Base-by-base conservation (phyloP, 1,140 invertebrate species). In the Copidosoma floridanum region DNA sequence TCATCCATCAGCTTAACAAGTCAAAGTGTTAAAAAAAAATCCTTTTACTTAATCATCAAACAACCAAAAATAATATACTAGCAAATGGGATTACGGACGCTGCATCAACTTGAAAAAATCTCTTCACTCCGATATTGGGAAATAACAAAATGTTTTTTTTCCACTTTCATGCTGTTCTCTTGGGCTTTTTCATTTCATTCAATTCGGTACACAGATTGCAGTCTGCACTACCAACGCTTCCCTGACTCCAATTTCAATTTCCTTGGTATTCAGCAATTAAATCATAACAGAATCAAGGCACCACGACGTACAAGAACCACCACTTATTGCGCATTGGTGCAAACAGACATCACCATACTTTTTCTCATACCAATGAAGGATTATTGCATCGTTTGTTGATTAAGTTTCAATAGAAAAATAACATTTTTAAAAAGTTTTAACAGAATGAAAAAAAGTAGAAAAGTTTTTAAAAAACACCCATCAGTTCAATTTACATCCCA, bases 201-300 rank as follows among this genome's bases (percentile, higher is more conserved):
- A 18, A 11, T 18, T n/a, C 44, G 7, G 11, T 50, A 10, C 11
- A 16, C 43, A 58, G 35, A 44, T 8, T 27, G 18, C 26, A 8
- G 16, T 52, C 44, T 24, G 47, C 48, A 58, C 46, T 59, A 29
- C 62, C 54, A 50, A 44, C 61, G 69, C 63, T 65, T 69, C 58
- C 73, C n/a, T n/a, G 64, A 71, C 68, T 67, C 65, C 67, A 74
- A 68, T 68, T 76, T 69, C 72, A 76, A 77, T 77, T 77, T 77
- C 69, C 69, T 69, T 69, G 69, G 70, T 68, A 71, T 70, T 69
- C 69, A 69, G 70, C 73, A 76, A 76, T 77, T 76, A 77, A 75
- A 75, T 76, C 76, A 75, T 70, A 76, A 74, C 75, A 70, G 71
- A n/a, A n/a, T n/a, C n/a, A n/a, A n/a, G n/a, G n/a, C n/a, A n/a